Evolutionary conservation across 2,113 vertebrate genomes (phyloP).

Genomic region (Panthera tigris): DNA sequence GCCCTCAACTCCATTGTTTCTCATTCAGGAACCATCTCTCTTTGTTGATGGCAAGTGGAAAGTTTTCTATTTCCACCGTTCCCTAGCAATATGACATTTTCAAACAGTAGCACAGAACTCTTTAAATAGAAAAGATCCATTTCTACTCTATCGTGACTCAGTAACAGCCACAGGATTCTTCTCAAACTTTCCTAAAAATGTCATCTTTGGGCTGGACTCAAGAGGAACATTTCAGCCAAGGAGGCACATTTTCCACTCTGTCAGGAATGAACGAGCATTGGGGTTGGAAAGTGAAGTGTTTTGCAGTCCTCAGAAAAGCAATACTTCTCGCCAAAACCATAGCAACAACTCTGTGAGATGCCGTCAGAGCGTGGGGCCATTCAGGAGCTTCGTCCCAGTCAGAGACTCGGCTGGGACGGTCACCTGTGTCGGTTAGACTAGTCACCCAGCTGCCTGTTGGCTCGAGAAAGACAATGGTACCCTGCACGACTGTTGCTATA

Average conservation of each 20-base stretch:
- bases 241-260: slow-evolving; percentile 80
- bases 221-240: slow-evolving; percentile 79
- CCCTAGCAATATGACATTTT: slow-evolving; percentile 82
- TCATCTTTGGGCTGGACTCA: slow-evolving; percentile 81
- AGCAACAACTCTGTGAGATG: slow-evolving; percentile 56
- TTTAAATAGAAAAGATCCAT: slow-evolving; percentile 81
- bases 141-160: slow-evolving; percentile 79
- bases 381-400: not conserved
- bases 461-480: not conserved
- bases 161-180: slow-evolving; percentile 79
- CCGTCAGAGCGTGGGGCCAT: not conserved
- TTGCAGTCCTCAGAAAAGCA: slow-evolving; percentile 75
- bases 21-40: slow-evolving; percentile 23
- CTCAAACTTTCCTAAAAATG: slow-evolving; percentile 83
- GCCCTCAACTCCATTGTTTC: not conserved
- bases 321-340: slow-evolving; percentile 73
- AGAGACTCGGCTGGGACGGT: not conserved
- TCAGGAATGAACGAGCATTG: slow-evolving; percentile 70
- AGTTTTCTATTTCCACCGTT: slow-evolving; percentile 75
- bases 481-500: not conserved
- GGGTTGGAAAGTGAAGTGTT: slow-evolving; percentile 73
- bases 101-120: slow-evolving; percentile 79
- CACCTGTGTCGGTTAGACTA: not conserved
- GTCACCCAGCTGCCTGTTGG: not conserved
- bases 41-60: slow-evolving; percentile 70